These are phyloP conservation scores for Campoletis raptor DNA, from an alignment of 2,888 invertebrate species.

Conservation along the genomic window DNA sequence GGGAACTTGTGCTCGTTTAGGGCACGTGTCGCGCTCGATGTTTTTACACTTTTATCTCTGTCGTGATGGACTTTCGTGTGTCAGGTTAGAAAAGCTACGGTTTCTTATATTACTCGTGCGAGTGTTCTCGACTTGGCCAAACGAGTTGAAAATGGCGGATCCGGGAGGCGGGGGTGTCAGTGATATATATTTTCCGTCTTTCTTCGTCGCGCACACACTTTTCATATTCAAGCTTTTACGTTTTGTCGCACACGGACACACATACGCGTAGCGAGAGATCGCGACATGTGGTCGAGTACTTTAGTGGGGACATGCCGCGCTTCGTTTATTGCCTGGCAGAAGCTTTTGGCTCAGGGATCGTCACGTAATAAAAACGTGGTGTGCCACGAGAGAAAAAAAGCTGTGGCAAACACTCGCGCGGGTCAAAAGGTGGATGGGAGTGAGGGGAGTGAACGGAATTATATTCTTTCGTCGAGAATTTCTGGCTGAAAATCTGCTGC, in stretches of 20 bases:
- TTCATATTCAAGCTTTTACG: slow-evolving; percentile 81
- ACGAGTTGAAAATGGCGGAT: slow-evolving; percentile 46
- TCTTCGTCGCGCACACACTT: slow-evolving; percentile 28
- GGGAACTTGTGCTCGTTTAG: slow-evolving; percentile 78
- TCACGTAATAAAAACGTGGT: slow-evolving; percentile 76
- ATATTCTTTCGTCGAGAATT: slow-evolving; percentile 10
- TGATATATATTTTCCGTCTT: slow-evolving; percentile 62
- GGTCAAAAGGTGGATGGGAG: neutral
- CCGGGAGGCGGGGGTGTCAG: slow-evolving; percentile 28
- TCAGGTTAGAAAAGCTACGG: slow-evolving; percentile 68
- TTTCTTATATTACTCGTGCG: slow-evolving; percentile 71
- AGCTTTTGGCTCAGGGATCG: slow-evolving; percentile 68
- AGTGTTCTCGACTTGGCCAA: slow-evolving; percentile 70
- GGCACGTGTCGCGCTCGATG: slow-evolving; percentile 76
- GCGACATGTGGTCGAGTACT: slow-evolving; percentile 82
- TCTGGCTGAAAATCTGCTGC: slow-evolving; percentile 10
- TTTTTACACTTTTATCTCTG: slow-evolving; percentile 36
- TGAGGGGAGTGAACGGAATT: neutral
- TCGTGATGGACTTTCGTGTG: slow-evolving; percentile 48
- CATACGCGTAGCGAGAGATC: slow-evolving; percentile 71
- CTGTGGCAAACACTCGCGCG: slow-evolving; percentile 5
- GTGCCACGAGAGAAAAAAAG: slow-evolving; percentile 32
- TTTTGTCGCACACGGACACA: slow-evolving; percentile 63
- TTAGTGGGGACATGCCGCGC: slow-evolving; percentile 72
- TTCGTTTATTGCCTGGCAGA: slow-evolving; percentile 55